A percentile compares a stretch with the other conserved stretches of the same genome.
Conservation (phyloP, 2,888 invertebrate genomes). For the Caenorhabditis drosophilae region DNA sequence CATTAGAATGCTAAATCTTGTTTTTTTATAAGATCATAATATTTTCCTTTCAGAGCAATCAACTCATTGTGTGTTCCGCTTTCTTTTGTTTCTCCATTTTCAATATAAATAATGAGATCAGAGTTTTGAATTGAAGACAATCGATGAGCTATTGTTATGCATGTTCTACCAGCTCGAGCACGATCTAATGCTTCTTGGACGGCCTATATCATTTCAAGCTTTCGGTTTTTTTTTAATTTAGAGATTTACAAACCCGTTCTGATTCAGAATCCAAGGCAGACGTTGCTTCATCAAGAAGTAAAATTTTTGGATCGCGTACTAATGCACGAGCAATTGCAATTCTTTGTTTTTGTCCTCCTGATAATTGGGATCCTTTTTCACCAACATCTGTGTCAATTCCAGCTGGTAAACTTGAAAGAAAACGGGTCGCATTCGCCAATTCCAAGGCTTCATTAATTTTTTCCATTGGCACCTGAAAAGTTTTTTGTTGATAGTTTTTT, state of each 20-base stretch:
- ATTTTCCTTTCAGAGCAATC: conserved; percentile 45
- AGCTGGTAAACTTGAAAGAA: conserved; percentile 49
- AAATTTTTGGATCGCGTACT: conserved; percentile 71
- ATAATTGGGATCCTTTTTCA: conserved; percentile 79
- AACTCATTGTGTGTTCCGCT: conserved; percentile 54
- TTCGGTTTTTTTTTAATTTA: background rate
- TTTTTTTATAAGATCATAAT: conserved; percentile 48
- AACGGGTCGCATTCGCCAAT: conserved; percentile 50
- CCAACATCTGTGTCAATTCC: conserved; percentile 56
- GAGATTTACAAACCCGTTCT: conserved; percentile 74
- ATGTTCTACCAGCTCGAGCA: conserved; percentile 58
- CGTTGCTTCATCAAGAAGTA: conserved; percentile 75
- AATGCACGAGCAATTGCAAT: conserved; percentile 78
- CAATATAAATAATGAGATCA: conserved; percentile 59
- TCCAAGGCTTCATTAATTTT: conserved; percentile 50
- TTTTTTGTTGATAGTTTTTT: background rate
- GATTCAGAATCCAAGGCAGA: conserved; percentile 74
- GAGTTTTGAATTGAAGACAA: conserved; percentile 62
- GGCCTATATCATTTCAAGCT: conserved; percentile 35
- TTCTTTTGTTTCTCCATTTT: conserved; percentile 48
- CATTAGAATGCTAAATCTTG: conserved; percentile 50
- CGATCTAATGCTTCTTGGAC: conserved; percentile 63
- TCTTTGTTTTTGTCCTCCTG: conserved; percentile 86
- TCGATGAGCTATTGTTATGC: conserved; percentile 62
- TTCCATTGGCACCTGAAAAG: conserved; percentile 41